phyloP scores from a whole-genome alignment of 2,888 invertebrate genomes.

The Stegophylla sp. region DNA sequence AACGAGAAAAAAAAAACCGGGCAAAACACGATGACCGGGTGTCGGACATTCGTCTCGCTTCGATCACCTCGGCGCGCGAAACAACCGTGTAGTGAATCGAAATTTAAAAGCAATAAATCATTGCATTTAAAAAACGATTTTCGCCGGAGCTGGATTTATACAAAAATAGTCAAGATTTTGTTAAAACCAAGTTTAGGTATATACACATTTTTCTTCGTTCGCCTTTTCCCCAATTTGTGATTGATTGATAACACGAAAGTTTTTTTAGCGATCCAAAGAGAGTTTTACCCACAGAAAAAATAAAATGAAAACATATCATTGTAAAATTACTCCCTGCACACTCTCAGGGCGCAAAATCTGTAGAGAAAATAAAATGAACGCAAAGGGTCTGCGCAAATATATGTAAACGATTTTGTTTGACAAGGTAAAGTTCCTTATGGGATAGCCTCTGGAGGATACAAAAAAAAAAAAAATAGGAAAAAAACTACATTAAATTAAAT shows the following conservation, averaged over 20 bases:
- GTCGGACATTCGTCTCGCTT: too few species aligned
- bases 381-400: not conserved
- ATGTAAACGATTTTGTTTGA: not conserved
- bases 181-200: too few species aligned
- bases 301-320: not conserved
- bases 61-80: too few species aligned
- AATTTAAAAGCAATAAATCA: not conserved
- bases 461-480: too few species aligned
- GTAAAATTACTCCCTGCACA: not conserved
- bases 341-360: not conserved
- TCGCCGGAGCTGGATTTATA: not conserved
- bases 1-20: too few species aligned
- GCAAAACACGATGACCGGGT: too few species aligned
- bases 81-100: too few species aligned
- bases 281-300: not conserved
- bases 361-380: not conserved
- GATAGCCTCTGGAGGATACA: not conserved
- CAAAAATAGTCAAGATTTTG: too few species aligned
- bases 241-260: not conserved
- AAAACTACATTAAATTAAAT: not conserved
- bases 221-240: not conserved
- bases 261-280: not conserved
- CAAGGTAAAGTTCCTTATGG: not conserved
- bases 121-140: not conserved
- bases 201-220: not conserved